A percentile compares a stretch with the other conserved stretches of the same genome.
These are phyloP conservation scores for Graptemys geographica DNA, from an alignment of 2,797 vertebrate genomes.

Conservation along the genomic window DNA sequence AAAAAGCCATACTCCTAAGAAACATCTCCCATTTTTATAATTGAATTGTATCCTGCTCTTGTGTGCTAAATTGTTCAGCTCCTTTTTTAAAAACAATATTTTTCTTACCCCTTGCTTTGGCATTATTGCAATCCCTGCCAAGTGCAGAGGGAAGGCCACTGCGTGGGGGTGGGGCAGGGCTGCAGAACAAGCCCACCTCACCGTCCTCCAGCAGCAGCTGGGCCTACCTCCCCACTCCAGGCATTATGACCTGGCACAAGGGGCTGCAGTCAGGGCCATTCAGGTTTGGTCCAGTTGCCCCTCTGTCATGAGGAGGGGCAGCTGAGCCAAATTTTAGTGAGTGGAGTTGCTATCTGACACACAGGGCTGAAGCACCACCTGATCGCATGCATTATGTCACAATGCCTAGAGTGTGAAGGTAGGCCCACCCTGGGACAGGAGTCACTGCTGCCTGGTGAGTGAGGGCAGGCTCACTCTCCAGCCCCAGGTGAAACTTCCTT, in stretches of 20 bases:
- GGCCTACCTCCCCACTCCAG: background rate
- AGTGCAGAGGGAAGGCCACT: background rate
- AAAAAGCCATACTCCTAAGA: background rate
- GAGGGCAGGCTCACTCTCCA: background rate
- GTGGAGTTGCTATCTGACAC: no score
- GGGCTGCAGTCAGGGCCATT: background rate
- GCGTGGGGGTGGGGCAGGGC: fast-evolving
- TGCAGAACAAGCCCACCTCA: background rate
- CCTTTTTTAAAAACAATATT: background rate
- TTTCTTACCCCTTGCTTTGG: background rate
- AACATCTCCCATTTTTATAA: background rate
- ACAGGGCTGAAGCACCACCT: background rate
- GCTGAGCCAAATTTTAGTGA: no score
- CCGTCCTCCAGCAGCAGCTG: background rate
- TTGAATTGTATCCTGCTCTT: background rate
- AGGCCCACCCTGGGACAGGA: no score
- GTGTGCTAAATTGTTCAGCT: background rate
- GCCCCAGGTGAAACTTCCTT: background rate
- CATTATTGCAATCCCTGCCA: background rate
- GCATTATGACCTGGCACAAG: background rate
- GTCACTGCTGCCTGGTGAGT: no score
- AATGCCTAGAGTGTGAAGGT: background rate
- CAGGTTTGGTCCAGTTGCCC: background rate
- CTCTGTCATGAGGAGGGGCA: background rate
- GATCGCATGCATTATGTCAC: background rate